These are phyloP conservation scores for Dicyrtomina minuta DNA, from an alignment of 2,888 invertebrate genomes.

Conservation along the genomic window DNA sequence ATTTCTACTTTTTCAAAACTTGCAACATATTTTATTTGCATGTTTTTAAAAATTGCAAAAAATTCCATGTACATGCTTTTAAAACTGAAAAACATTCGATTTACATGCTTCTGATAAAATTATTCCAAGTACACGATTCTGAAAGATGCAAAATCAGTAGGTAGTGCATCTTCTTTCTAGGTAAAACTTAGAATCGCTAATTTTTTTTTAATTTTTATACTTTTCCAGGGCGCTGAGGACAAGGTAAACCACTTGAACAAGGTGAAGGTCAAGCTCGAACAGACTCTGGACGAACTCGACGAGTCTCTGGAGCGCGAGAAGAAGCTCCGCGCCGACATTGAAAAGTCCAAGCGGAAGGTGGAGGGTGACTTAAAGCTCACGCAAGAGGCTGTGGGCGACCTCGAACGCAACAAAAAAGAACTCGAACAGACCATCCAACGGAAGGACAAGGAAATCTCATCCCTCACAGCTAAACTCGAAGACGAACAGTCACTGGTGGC, in stretches of 20 bases:
- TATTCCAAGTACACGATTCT: too few relatives aligned
- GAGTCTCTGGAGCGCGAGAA: conserved; percentile 99
- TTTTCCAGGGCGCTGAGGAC: conserved; percentile 92
- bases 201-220: too few relatives aligned
- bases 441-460: conserved; percentile 63
- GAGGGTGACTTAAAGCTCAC: conserved; percentile 63
- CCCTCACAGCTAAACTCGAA: conserved; percentile 58
- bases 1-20: too few relatives aligned
- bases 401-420: conserved; percentile 60
- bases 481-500: conserved; percentile 42
- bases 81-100: too few relatives aligned
- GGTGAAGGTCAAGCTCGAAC: conserved; percentile 98
- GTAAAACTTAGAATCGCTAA: too few relatives aligned
- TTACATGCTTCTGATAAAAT: too few relatives aligned
- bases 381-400: conserved; percentile 55
- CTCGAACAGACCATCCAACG: conserved; percentile 60
- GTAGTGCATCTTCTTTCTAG: too few relatives aligned
- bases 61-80: too few relatives aligned
- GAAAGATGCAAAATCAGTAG: too few relatives aligned
- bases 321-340: conserved; percentile 81
- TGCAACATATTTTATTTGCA: too few relatives aligned
- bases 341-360: conserved; percentile 63
- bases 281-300: conserved; percentile 97
- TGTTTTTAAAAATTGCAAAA: too few relatives aligned
- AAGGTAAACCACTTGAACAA: conserved; percentile 99